Base-by-base conservation (phyloP, 2,888 invertebrate species). In the Leucoma salicis region DNA sequence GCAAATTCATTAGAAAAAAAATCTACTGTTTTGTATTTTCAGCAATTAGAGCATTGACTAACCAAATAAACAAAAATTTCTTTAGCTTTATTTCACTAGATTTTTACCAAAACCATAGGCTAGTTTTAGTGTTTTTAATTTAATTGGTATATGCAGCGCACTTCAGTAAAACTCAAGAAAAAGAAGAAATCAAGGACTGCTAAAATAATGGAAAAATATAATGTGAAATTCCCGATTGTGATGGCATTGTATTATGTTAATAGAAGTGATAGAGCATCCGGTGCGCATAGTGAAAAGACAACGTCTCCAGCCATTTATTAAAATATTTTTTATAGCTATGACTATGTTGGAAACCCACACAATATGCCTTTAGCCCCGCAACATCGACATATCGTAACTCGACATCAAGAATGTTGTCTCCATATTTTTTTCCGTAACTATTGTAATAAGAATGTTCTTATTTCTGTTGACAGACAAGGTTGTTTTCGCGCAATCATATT, bases 201-300 rank as follows among this genome's bases (percentile, higher is more conserved):
- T n/a, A n/a, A n/a, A n/a, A n/a, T n/a, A n/a, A n/a, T n/a, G n/a
- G n/a, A n/a, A n/a, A n/a, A n/a, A n/a, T 46, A 49, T 57, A 53
- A 53, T 58, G 56, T 56, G 51, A 50, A 65, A 65, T 65, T 52
- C 54, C 58, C 54, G 37, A 47, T 53, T 58, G 57, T 57, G 57
- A 62, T 61, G 52, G 63, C 65, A 64, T 64, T 66, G 70, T 72
- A 76, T 68, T 78, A 81, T 80, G 79, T 65, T 80, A 82, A 83
- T 82, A 60, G 44, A 53, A 50, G 57, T 63, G 66, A 71, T 74
- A 62, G 46, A 57, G 66, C 78, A 80, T 81, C 82, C 83, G 79
- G 75, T 66, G 60, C 69, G 56, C 68, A 78, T 77, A 76, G 78
- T 73, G 56, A 63, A 39, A 53, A 66, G 70, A 77, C 76, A 70